Conservation (phyloP, 2,797 vertebrate species). For the Gallinago solitaria region DNA sequence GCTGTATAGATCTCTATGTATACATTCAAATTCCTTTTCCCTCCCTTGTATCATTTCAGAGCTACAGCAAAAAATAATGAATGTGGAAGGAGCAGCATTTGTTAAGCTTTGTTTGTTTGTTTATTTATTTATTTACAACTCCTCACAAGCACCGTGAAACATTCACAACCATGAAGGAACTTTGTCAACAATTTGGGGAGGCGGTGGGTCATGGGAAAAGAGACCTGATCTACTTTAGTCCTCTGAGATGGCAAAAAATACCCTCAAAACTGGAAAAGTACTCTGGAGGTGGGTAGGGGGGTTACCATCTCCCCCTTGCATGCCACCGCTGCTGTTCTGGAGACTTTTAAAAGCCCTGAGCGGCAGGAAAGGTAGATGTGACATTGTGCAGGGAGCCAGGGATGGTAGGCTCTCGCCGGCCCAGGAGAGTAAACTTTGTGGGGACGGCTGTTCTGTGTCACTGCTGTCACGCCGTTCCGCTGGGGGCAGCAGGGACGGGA, state of each 20-base stretch:
- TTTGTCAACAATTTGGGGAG: neutral
- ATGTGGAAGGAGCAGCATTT: neutral
- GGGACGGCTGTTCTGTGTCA: constrained; percentile 4
- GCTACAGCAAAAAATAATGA: neutral
- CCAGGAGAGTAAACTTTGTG: neutral
- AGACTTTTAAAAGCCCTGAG: neutral
- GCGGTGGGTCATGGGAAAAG: neutral
- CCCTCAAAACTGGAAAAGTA: neutral
- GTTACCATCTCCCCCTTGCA: neutral
- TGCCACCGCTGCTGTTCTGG: neutral
- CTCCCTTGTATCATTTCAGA: neutral
- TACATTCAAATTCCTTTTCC: neutral
- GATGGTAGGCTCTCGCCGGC: neutral
- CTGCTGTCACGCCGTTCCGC: neutral
- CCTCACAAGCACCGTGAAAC: neutral
- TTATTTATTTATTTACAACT: neutral
- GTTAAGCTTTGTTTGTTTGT: neutral
- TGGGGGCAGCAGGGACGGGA: neutral
- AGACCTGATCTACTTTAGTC: neutral
- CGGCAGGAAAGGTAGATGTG: neutral
- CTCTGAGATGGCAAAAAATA: neutral
- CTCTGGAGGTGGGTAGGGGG: neutral
- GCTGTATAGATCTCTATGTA: neutral
- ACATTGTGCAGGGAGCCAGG: neutral
- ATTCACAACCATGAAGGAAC: neutral